phyloP scores from a whole-genome alignment of 2,797 vertebrate genomes.

The Thamnophis elegans region DNA sequence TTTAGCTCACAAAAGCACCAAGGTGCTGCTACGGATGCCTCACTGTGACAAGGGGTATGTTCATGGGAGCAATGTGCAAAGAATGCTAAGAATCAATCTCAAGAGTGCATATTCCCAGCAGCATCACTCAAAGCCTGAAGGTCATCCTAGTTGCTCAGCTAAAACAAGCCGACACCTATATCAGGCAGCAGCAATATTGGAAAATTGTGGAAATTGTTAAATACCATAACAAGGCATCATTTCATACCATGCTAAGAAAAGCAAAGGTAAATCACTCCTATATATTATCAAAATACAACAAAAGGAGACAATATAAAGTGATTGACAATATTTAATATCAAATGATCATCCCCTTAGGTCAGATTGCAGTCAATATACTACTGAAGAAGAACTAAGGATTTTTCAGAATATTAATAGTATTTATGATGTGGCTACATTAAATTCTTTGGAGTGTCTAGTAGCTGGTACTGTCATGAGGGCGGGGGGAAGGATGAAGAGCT shows the following conservation, averaged over 20 bases:
- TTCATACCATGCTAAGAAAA: neutral
- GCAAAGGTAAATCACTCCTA: neutral
- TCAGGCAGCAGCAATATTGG: neutral
- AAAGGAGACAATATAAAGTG: neutral
- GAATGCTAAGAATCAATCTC: neutral
- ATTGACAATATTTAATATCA: neutral
- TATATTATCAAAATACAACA: neutral
- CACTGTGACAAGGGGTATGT: neutral
- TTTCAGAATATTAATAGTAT: neutral
- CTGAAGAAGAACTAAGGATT: neutral
- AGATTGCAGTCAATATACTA: neutral
- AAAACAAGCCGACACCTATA: neutral
- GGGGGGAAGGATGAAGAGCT: neutral
- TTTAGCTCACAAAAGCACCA: neutral
- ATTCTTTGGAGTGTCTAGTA: neutral
- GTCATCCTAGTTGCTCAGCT: neutral
- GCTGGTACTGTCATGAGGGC: neutral
- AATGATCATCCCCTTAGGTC: neutral
- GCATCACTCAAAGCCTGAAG: neutral
- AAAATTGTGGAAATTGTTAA: neutral
- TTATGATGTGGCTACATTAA: neutral
- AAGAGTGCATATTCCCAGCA: neutral
- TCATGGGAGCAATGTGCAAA: neutral
- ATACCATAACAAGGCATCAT: neutral
- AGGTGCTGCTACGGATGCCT: neutral